Evolutionary conservation across 1,140 invertebrate species (phyloP).

Genomic region (Habropoda laboriosa): DNA sequence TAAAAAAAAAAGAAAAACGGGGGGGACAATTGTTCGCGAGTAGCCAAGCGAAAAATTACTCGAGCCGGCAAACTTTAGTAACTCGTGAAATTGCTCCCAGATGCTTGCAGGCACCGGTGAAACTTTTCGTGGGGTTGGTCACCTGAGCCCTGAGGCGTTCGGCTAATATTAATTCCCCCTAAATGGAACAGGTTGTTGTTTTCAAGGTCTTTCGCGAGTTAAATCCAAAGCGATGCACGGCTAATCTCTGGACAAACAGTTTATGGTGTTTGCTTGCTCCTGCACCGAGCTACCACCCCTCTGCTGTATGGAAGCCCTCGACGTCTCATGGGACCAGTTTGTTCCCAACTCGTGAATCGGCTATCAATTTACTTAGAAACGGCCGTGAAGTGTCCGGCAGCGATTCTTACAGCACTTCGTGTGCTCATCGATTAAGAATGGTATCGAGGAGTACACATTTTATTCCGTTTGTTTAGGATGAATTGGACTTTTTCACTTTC

Average conservation of each 20-base stretch:
- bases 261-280: constrained; percentile 77
- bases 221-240: constrained; percentile 66
- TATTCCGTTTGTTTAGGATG: too few species aligned
- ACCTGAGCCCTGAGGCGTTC: constrained; percentile 51
- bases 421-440: neutral
- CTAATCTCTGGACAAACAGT: constrained; percentile 79
- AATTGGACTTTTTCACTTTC: too few species aligned
- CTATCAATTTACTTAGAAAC: constrained; percentile 79
- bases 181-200: constrained; percentile 49
- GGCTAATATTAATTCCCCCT: constrained; percentile 39
- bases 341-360: constrained; percentile 74
- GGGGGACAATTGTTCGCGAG: constrained; percentile 23
- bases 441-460: too few species aligned
- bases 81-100: constrained; percentile 72
- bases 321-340: constrained; percentile 78
- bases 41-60: constrained; percentile 56
- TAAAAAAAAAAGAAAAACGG: constrained; percentile 12
- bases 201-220: constrained; percentile 62
- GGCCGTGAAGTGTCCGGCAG: constrained; percentile 59
- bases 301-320: constrained; percentile 49
- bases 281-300: constrained; percentile 8
- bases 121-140: constrained; percentile 60
- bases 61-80: constrained; percentile 42
- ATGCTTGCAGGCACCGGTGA: constrained; percentile 49
- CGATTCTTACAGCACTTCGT: constrained; percentile 14